These are phyloP conservation scores for Priocnemis perturbator DNA, from an alignment of 2,888 invertebrate genomes.

Conservation along the genomic window DNA sequence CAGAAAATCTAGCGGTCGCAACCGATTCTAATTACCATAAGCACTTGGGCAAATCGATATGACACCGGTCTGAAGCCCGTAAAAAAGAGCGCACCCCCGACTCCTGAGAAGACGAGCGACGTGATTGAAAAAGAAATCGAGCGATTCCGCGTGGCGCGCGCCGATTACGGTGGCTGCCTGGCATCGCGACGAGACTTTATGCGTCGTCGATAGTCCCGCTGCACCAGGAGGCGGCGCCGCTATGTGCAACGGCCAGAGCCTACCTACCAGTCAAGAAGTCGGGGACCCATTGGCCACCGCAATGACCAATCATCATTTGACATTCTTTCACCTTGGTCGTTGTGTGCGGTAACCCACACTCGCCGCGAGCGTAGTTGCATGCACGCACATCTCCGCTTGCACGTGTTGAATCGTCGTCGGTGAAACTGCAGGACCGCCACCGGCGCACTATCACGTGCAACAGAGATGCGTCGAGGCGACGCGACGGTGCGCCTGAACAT, in stretches of 20 bases:
- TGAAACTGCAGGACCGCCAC: no score
- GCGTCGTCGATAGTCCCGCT: conserved; percentile 45
- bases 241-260: conserved; percentile 47
- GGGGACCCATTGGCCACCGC: conserved; percentile 71
- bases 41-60: no score
- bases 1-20: no score
- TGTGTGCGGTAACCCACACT: conserved; percentile 45
- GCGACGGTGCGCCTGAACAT: not conserved
- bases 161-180: no score
- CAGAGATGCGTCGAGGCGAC: not conserved
- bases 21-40: no score
- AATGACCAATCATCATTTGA: conserved; percentile 74
- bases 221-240: conserved; percentile 68
- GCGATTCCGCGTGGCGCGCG: no score
- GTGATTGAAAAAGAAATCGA: conserved; percentile 1
- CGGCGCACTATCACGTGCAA: not conserved
- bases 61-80: no score
- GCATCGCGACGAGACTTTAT: conserved; percentile 24
- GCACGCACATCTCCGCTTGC: not conserved
- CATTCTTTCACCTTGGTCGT: conserved; percentile 68
- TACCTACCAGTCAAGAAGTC: conserved; percentile 60
- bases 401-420: conserved; percentile 7
- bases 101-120: not conserved
- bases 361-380: conserved; percentile 7
- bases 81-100: not conserved